A percentile compares a stretch with the other conserved stretches of the same genome.
Conservation (phyloP, 2,888 invertebrate species). For the Thyatira batis region DNA sequence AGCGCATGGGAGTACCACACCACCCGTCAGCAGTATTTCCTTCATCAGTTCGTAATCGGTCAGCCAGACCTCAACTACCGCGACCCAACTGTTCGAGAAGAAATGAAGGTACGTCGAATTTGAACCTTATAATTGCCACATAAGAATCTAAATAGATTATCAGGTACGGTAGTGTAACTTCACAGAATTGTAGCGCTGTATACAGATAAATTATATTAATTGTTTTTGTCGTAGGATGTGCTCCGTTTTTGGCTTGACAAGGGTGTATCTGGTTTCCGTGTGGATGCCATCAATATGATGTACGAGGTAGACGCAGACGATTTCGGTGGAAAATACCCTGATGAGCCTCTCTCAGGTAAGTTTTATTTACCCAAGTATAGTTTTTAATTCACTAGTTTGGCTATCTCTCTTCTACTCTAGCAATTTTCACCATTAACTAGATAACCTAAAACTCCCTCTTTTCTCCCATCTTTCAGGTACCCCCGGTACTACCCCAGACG, state of each 20-base stretch:
- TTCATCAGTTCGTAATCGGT: slow-evolving; percentile 86
- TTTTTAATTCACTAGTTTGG: too few relatives aligned
- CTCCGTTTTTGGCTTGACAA: slow-evolving; percentile 90
- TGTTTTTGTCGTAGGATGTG: slow-evolving; percentile 73
- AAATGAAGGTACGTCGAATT: slow-evolving; percentile 81
- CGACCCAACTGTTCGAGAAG: slow-evolving; percentile 79
- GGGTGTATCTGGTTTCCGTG: slow-evolving; percentile 93
- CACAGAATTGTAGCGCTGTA: too few relatives aligned
- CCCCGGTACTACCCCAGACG: too few relatives aligned
- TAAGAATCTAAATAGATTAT: too few relatives aligned
- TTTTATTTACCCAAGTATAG: too few relatives aligned
- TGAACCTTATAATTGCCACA: too few relatives aligned
- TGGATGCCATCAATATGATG: slow-evolving; percentile 85
- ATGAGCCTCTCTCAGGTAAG: slow-evolving; percentile 79
- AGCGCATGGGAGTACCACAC: slow-evolving; percentile 88
- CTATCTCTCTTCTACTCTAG: too few relatives aligned
- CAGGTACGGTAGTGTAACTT: too few relatives aligned
- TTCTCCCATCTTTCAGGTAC: too few relatives aligned
- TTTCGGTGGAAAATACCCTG: slow-evolving; percentile 68
- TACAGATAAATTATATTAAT: not conserved
- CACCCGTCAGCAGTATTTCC: slow-evolving; percentile 84
- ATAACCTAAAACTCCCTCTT: too few relatives aligned
- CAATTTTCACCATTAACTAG: too few relatives aligned
- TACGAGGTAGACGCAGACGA: slow-evolving; percentile 59
- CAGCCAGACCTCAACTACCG: slow-evolving; percentile 90